These are phyloP conservation scores for Eulemur coronatus DNA, from an alignment of 2,797 vertebrate species.

Conservation along the genomic window DNA sequence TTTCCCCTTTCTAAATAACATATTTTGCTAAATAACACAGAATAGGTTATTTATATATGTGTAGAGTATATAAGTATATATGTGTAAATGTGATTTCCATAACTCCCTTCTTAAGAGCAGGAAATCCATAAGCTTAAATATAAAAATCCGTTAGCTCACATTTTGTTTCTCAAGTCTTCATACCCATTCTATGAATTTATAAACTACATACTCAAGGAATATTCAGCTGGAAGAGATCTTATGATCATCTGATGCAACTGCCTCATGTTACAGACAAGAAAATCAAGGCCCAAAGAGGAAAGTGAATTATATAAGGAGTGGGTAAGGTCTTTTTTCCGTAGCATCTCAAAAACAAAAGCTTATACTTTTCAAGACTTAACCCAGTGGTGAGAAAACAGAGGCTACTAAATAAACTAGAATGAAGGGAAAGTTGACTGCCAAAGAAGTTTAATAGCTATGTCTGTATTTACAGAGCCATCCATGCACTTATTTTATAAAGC, in stretches of 20 bases:
- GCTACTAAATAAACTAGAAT: background rate
- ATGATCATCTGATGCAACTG: background rate
- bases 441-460: background rate
- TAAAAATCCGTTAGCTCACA: background rate
- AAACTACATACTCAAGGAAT: background rate
- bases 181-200: background rate
- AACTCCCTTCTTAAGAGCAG: background rate
- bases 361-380: constrained; percentile 8
- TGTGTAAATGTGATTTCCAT: background rate
- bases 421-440: background rate
- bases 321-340: background rate
- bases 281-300: background rate
- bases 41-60: background rate
- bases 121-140: background rate
- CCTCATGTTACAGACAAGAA: background rate
- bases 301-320: background rate
- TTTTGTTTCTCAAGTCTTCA: background rate
- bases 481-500: background rate
- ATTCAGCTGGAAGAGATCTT: background rate
- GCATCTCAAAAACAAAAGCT: constrained; percentile 31
- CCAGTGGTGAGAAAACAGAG: background rate
- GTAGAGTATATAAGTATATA: background rate
- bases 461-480: background rate
- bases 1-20: background rate
- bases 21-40: background rate